Evolutionary conservation across 2,888 invertebrate genomes (phyloP), one percentile per base, ranked within the genome.

Genomic region (Aphodius granarius): DNA sequence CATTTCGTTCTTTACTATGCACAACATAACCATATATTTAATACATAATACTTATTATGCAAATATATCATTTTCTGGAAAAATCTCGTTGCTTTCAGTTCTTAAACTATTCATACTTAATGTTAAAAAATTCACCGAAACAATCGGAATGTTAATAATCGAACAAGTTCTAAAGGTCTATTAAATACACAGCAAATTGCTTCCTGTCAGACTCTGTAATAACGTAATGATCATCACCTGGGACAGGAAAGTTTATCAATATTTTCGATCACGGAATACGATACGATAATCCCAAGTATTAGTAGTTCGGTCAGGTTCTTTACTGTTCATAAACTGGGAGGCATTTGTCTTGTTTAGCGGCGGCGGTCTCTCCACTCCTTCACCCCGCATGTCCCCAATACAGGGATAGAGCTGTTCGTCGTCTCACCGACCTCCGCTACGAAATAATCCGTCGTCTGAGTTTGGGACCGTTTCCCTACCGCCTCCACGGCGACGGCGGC

Each of bases 231-330:
- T 43, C 43, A 43, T 43, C 43, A 43, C 43, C 43, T 43, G 43
- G 43, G 43, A 43, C 43, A 43, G 43, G 43, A 78, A 80, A 80
- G 81, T 82, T 82, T 82, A 82, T 82, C 82, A 82, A 82, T 82
- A 82, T 82, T 82, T 81, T 80, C 17, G 68, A n/a, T 68, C 20
- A 20, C 68, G 22, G 20, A 19, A 68, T 68, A 68, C 43, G 68
- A 63, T 65, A 75, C 70, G 71, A 73, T 72, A 71, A 78, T 78
- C 77, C 73, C 63, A 70, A 68, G 78, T 73, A 78, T 79, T 79
- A 79, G 78, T 78, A 79, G 78, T 79, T 79, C 76, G 72, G 75
- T 78, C 78, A 78, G 77, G 78, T 75, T 71, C 75, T 72, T 73
- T 73, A 76, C 74, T 73, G 77, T 74, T 78, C 79, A 78, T 78